Evolutionary conservation across 2,888 invertebrate genomes (phyloP).

Genomic region (Orthosia cruda): DNA sequence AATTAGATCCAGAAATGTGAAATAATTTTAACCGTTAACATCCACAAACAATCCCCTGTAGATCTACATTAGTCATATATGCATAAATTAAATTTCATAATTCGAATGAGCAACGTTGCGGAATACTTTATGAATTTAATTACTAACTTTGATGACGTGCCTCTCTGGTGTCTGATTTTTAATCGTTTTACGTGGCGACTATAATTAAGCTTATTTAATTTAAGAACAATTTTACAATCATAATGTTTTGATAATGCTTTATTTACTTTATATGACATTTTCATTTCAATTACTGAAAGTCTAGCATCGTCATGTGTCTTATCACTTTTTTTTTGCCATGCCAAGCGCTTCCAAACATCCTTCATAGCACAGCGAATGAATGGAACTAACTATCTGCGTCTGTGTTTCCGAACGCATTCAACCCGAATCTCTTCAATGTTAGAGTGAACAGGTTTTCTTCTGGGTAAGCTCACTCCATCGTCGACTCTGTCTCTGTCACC

Average conservation of each 20-base stretch:
- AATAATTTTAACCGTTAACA: slow-evolving; percentile 44
- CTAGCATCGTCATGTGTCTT: not conserved
- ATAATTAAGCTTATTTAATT: slow-evolving; percentile 35
- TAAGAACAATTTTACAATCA: slow-evolving; percentile 11
- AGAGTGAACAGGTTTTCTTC: no score
- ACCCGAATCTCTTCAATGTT: no score
- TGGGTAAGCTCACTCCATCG: no score
- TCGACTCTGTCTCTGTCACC: no score
- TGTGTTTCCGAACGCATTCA: no score
- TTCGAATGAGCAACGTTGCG: slow-evolving; percentile 61
- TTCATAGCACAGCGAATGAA: no score
- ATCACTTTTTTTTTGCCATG: not conserved
- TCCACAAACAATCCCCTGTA: slow-evolving; percentile 49
- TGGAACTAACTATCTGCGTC: no score
- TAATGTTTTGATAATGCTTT: slow-evolving; percentile 5
- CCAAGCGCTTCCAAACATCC: no score
- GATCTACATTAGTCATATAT: slow-evolving; percentile 59
- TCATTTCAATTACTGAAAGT: not conserved
- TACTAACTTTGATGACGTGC: slow-evolving; percentile 64
- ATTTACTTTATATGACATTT: not conserved
- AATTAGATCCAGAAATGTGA: slow-evolving; percentile 31
- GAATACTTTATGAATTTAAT: slow-evolving; percentile 68
- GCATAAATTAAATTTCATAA: slow-evolving; percentile 65
- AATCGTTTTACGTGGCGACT: slow-evolving; percentile 54
- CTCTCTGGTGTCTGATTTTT: slow-evolving; percentile 59